Base-by-base conservation (phyloP, 2,888 invertebrate species). In the Heliconius charithonia region DNA sequence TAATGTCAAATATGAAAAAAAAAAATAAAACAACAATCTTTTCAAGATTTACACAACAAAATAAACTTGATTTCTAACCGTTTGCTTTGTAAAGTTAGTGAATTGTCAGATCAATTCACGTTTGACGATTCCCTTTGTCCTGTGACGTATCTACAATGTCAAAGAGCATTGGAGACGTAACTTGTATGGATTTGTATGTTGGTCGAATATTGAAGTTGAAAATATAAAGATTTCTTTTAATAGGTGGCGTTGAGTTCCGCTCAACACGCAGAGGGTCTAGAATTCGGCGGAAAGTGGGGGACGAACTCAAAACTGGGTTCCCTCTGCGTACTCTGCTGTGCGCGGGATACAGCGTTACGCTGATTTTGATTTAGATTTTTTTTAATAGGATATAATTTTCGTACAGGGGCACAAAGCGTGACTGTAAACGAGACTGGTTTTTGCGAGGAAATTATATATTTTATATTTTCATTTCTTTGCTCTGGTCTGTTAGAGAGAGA, bases 91-190 rank as follows among this genome's bases (percentile, higher is more conserved):
- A 16, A 63, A 32, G 66, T 32, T 29, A 16, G 65, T 65, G 19
- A 32, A n/a, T 65, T 29, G 65, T 65, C 19, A 65, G 19, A 29
- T 65, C 22, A 59, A 37, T 67, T 67, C 13, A 2, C 13, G n/a
- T n/a, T 67, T 67, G 22, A 32, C 22, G 22, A 37, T 67, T 67
- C 67, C n/a, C n/a, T 67, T 37, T 67, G 67, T 67, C 67, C 19
- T 16, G 6, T 37, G 32, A 32, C 66, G 37, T 37, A 13, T 67
- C n/a, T n/a, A 37, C 22, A 22, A 10, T 37, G 12, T 37, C 67
- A 67, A 67, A 37, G 66, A 66, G 66, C 66, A 66, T 66, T 10
- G 10, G n/a, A 22, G 22, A 19, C 19, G 29, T 29, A 29, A 7
- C 29, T 29, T 65, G 3, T 65, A 29, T 19, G 27, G 13, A 65